Evolutionary conservation across 2,113 vertebrate genomes (phyloP).

Genomic region (Uropsilus gracilis): DNA sequence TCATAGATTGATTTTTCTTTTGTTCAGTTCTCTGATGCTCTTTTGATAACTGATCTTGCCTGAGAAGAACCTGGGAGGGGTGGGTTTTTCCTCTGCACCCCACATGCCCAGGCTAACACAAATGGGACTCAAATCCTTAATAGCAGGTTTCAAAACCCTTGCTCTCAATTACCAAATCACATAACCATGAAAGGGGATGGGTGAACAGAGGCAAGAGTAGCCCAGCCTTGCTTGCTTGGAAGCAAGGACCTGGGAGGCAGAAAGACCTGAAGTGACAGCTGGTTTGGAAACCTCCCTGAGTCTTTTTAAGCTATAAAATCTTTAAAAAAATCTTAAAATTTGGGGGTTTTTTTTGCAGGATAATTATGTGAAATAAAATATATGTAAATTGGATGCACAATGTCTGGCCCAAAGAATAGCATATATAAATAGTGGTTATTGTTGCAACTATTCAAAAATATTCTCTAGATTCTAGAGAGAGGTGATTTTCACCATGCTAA

Average conservation of each 20-base stretch:
- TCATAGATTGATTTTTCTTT: too few relatives aligned
- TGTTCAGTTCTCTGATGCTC: too few relatives aligned
- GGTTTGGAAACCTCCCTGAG: not conserved
- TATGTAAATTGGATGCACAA: not conserved
- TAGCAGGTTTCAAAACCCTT: not conserved
- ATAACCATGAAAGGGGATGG: accelerated
- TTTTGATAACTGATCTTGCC: too few relatives aligned
- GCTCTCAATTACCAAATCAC: not conserved
- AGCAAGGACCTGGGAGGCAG: not conserved
- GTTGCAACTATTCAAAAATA: not conserved
- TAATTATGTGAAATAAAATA: not conserved
- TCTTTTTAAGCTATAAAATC: not conserved
- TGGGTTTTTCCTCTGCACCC: too few relatives aligned
- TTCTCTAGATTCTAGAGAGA: not conserved
- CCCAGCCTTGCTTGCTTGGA: accelerated
- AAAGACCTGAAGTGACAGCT: not conserved
- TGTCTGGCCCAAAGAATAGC: not conserved
- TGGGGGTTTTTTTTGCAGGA: not conserved
- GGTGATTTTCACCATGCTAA: not conserved
- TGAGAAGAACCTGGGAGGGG: too few relatives aligned
- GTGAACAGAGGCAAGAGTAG: too few relatives aligned
- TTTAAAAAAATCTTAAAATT: not conserved
- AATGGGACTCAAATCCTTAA: not conserved
- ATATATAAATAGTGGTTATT: not conserved
- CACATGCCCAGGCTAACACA: too few relatives aligned